Conservation (phyloP, 2,888 invertebrate genomes). For the Sphecodes monilicornis region DNA sequence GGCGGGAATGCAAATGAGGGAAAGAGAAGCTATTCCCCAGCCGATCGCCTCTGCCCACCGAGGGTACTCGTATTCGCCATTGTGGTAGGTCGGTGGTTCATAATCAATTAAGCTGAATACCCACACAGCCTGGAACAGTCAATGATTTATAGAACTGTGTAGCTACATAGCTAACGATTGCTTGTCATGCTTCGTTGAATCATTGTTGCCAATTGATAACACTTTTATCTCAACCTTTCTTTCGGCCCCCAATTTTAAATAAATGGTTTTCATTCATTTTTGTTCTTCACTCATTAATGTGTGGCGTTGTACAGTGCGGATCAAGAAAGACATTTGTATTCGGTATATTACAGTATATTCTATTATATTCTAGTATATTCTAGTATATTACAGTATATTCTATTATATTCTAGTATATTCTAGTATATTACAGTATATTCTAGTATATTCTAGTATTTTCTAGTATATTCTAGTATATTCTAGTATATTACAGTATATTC, state of each 20-base stretch:
- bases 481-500: too few species aligned
- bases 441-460: too few species aligned
- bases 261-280: background rate
- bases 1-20: constrained; percentile 93
- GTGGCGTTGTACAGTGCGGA: too few species aligned
- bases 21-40: constrained; percentile 93
- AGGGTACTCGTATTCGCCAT: constrained; percentile 92
- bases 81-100: constrained; percentile 93
- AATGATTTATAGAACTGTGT: constrained; percentile 30
- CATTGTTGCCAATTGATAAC: background rate
- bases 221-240: background rate
- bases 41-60: constrained; percentile 94
- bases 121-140: constrained; percentile 90
- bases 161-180: background rate
- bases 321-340: too few species aligned
- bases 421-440: too few species aligned
- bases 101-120: constrained; percentile 95
- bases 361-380: too few species aligned
- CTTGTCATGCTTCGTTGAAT: background rate
- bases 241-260: background rate
- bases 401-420: too few species aligned
- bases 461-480: too few species aligned
- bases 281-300: background rate
- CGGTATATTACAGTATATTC: too few species aligned
- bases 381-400: too few species aligned